Evolutionary conservation across 2,888 invertebrate genomes (phyloP), one percentile per base, ranked within the genome.

Genomic region (Polyploca ridens): DNA sequence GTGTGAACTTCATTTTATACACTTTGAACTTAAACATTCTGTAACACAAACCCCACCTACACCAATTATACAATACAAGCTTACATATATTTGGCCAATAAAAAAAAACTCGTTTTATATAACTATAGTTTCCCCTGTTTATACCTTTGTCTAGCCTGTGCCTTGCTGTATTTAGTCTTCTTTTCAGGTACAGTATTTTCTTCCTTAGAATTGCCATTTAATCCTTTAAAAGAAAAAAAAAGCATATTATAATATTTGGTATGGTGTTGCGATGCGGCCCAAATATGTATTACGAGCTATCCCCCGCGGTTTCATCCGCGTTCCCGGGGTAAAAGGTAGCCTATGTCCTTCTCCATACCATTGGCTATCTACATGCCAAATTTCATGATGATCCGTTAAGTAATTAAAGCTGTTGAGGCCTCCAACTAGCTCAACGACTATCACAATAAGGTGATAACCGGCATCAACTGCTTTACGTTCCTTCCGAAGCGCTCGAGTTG

Each of bases 121-220:
- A 79, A 83, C 91, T 95, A 96, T 85, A 95, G 90, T 90, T 96
- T 96, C 70, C 96, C 97, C 87, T 96, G 96, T 85, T 96, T 96
- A 86, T 96, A 97, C 84, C 97, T 94, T 78, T 96, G 96, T 72
- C 97, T 91, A 13, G 97, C 96, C 87, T 97, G 97, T 5, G 97
- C 96, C 91, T 96, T 97, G 71, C 96, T 96, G 78, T 96, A 96
- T 81, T 96, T 93, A 11, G 84, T 82, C 73, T 91, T 90, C 74
- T 91, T 91, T 70, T 93, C 93, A 65, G 91, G 90, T 70, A 85
- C 69, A 62, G 83, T 72, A 16, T 78, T 76, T 64, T 93, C 93
- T 72, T 90, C 88, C 64, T 79, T 85, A n/a, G 83, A 73, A 66
- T 82, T 78, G 33, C 81, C 82, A 76, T 83, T 87, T 64, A 82